Percentiles rank a stretch among this genome's conserved stretches.
phyloP scores from a whole-genome alignment of 2,888 invertebrate species.

The Nymphalis c-album region DNA sequence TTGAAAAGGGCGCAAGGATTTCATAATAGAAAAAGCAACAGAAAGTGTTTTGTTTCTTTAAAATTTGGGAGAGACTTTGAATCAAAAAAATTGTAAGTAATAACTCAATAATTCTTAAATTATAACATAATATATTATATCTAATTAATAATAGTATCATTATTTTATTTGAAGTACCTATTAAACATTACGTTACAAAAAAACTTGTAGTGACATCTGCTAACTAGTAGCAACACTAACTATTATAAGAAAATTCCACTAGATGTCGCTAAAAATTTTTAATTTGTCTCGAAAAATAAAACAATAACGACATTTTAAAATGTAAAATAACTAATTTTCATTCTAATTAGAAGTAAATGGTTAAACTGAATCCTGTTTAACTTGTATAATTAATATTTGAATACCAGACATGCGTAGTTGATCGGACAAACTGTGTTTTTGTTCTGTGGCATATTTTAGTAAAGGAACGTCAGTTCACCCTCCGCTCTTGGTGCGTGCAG shows the following conservation, averaged over 20 bases:
- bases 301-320: background rate
- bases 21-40: too few species aligned
- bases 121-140: too few species aligned
- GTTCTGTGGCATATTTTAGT: slow-evolving; percentile 26
- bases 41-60: too few species aligned
- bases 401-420: slow-evolving; percentile 14
- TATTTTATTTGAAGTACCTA: background rate
- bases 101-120: too few species aligned
- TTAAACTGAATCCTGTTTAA: background rate
- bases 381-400: background rate
- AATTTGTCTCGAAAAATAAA: too few species aligned
- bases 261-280: slow-evolving; percentile 20
- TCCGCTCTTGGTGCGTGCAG: slow-evolving; percentile 58
- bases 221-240: background rate
- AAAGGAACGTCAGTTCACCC: slow-evolving; percentile 60
- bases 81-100: too few species aligned
- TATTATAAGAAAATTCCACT: background rate
- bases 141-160: too few species aligned
- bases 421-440: background rate
- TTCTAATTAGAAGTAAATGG: background rate
- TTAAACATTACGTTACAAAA: background rate
- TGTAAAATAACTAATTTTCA: background rate
- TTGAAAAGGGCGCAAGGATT: too few species aligned
- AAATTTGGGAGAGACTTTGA: too few species aligned
- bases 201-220: background rate